These are phyloP conservation scores for Iselma pallidipennis DNA, from an alignment of 2,888 invertebrate species.

Conservation along the genomic window DNA sequence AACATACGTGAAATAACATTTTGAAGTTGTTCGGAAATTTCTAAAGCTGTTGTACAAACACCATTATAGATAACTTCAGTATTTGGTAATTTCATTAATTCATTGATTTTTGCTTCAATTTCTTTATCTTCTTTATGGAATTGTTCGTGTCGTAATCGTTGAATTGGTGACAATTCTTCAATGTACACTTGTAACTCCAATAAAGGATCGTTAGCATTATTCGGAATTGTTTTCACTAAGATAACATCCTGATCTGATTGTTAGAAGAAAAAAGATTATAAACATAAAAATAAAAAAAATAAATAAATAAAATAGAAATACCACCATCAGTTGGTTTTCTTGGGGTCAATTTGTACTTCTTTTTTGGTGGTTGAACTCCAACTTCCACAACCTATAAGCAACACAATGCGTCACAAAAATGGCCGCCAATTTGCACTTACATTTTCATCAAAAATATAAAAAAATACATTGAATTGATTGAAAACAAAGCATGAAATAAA, in stretches of 20 bases:
- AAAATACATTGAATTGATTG: too few relatives aligned
- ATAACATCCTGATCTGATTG: slow-evolving; percentile 49
- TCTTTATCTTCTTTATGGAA: slow-evolving; percentile 70
- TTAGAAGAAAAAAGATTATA: too few relatives aligned
- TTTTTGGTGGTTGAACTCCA: slow-evolving; percentile 48
- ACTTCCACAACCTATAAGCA: slow-evolving; percentile 38
- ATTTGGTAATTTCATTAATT: slow-evolving; percentile 62
- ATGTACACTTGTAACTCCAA: slow-evolving; percentile 73
- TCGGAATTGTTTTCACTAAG: slow-evolving; percentile 45
- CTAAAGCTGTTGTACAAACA: slow-evolving; percentile 67
- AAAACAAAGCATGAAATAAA: too few relatives aligned
- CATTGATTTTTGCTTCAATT: slow-evolving; percentile 65
- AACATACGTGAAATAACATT: slow-evolving; percentile 25
- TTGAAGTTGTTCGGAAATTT: slow-evolving; percentile 52
- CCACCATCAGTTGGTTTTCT: slow-evolving; percentile 51
- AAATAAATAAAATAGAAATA: slow-evolving; percentile 21
- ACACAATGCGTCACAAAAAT: slow-evolving; percentile 10
- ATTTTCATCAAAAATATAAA: neutral
- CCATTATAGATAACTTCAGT: slow-evolving; percentile 70
- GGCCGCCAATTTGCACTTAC: neutral
- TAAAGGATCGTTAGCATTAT: neutral
- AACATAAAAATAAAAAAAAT: neutral
- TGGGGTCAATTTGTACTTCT: slow-evolving; percentile 50
- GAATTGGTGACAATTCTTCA: slow-evolving; percentile 70
- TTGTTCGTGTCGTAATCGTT: slow-evolving; percentile 65